phyloP scores from a whole-genome alignment of 2,797 vertebrate genomes.

The Urosaurus nigricauda region DNA sequence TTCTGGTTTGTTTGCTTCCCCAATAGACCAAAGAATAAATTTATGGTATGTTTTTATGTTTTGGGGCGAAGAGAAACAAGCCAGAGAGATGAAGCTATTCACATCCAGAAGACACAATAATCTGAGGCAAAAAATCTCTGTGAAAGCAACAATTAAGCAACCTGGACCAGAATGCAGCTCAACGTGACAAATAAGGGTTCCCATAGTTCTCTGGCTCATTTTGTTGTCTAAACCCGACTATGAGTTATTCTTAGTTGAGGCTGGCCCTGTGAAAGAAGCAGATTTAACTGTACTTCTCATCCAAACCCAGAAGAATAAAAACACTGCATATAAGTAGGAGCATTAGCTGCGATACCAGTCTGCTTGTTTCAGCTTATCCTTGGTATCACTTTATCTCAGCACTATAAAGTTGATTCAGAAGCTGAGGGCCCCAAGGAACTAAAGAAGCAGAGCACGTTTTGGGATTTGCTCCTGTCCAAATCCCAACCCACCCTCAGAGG shows the following conservation, averaged over 20 bases:
- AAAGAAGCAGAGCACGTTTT: background rate
- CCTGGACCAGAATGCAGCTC: too few species aligned
- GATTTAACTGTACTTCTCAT: too few species aligned
- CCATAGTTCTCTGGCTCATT: too few species aligned
- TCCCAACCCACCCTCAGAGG: background rate
- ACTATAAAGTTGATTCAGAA: background rate
- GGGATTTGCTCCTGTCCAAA: background rate
- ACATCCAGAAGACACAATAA: background rate
- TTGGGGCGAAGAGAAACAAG: background rate
- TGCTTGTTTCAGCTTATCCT: background rate
- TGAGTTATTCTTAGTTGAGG: too few species aligned
- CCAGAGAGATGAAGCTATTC: background rate
- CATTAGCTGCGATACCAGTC: too few species aligned
- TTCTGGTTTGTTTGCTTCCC: background rate
- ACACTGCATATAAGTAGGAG: too few species aligned
- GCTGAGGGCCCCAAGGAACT: background rate
- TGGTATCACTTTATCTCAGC: background rate
- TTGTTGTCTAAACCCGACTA: too few species aligned
- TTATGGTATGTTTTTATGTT: background rate
- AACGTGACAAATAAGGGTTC: too few species aligned
- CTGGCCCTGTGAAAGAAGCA: too few species aligned
- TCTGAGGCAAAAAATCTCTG: too few species aligned
- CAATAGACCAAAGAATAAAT: background rate
- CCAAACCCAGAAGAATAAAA: too few species aligned
- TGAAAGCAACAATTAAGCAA: too few species aligned